Evolutionary conservation across 2,797 vertebrate species (phyloP).

Genomic region (Danio choprae): DNA sequence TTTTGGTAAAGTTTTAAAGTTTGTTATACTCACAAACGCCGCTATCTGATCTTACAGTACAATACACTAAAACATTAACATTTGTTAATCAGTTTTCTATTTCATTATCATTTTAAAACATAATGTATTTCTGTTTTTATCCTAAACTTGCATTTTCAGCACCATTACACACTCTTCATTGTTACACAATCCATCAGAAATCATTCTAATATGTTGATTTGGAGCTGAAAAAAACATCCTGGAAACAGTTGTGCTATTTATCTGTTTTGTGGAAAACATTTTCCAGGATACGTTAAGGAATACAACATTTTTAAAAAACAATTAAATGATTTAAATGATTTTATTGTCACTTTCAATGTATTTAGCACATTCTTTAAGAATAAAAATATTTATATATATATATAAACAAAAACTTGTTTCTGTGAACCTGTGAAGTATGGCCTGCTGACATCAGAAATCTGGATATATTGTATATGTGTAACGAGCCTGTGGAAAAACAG

Average conservation of each 20-base stretch:
- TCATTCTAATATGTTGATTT: neutral
- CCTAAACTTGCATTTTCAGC: neutral
- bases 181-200: neutral
- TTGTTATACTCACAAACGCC: neutral
- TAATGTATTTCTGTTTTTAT: neutral
- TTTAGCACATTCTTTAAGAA: no score
- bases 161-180: neutral
- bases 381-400: neutral
- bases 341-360: neutral
- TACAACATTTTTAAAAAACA: neutral
- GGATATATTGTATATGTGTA: constrained; percentile 91
- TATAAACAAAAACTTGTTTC: neutral
- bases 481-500: constrained; percentile 81
- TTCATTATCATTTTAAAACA: neutral
- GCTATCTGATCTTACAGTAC: neutral
- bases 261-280: neutral
- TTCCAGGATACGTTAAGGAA: neutral
- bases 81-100: neutral
- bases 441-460: constrained; percentile 88
- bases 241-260: neutral
- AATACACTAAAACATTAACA: neutral
- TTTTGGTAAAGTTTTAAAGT: neutral
- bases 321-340: neutral
- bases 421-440: constrained; percentile 85
- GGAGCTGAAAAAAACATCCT: neutral